A percentile compares a stretch with the other conserved stretches of the same genome.
Evolutionary conservation across 2,888 invertebrate species (phyloP).

Genomic region (Polydrusus cervinus): DNA sequence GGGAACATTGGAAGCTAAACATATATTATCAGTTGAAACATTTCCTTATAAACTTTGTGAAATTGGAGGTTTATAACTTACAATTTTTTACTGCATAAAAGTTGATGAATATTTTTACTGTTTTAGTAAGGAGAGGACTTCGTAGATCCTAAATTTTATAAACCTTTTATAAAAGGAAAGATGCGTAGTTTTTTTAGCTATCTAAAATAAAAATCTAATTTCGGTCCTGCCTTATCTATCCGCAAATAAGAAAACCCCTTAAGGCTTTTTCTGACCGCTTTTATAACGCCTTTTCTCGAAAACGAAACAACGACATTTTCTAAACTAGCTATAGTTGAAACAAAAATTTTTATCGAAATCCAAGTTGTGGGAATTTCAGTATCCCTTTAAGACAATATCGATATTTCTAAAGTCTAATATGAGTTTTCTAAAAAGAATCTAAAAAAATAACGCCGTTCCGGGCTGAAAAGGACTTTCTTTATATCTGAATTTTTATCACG

Average conservation of each 20-base stretch:
- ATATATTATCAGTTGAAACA: too few species aligned
- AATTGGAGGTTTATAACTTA: too few species aligned
- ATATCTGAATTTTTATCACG: conserved; percentile 27
- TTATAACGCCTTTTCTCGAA: conserved; percentile 20
- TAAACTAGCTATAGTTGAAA: conserved; percentile 21
- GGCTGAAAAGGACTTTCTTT: conserved; percentile 20
- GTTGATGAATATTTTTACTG: not conserved
- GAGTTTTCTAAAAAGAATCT: conserved; percentile 18
- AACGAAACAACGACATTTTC: conserved; percentile 23
- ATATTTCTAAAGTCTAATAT: conserved; percentile 24
- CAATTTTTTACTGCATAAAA: too few species aligned
- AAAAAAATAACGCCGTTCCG: conserved; percentile 24
- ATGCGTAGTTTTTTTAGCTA: conserved; percentile 31
- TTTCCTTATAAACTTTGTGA: too few species aligned
- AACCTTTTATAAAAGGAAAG: conserved; percentile 7
- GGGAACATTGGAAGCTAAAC: too few species aligned
- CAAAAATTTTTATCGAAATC: conserved; percentile 13
- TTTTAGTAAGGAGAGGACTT: not conserved
- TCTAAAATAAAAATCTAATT: conserved; percentile 45
- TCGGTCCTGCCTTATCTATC: conserved; percentile 36
- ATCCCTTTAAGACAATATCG: conserved; percentile 27
- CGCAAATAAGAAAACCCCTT: conserved; percentile 34
- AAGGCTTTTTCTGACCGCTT: conserved; percentile 37
- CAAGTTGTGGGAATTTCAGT: conserved; percentile 22
- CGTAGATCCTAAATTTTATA: conserved; percentile 12